These are phyloP conservation scores for Prosapia bicincta DNA, from an alignment of 2,888 invertebrate species.

Conservation along the genomic window DNA sequence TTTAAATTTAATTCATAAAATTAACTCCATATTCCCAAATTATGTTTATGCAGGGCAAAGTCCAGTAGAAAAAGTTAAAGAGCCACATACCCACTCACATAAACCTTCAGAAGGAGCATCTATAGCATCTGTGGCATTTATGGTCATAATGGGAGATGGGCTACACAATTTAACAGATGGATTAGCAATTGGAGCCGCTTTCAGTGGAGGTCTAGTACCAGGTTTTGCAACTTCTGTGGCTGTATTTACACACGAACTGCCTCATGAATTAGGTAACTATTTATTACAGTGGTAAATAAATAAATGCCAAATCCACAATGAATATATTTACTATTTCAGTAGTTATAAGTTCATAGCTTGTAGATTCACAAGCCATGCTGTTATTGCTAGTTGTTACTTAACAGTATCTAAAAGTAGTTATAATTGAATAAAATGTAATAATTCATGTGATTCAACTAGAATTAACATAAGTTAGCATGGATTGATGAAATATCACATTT, in stretches of 20 bases:
- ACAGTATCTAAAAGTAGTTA: no score
- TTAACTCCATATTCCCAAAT: not conserved
- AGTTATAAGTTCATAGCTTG: no score
- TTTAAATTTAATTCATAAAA: no score
- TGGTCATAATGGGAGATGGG: constrained; percentile 77
- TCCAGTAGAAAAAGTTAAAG: not conserved
- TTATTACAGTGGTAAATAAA: no score
- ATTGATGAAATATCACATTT: no score
- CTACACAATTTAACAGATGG: constrained; percentile 77
- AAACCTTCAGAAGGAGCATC: constrained; percentile 31
- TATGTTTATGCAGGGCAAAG: not conserved
- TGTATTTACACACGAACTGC: constrained; percentile 75
- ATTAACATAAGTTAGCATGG: no score
- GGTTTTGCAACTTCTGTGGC: constrained; percentile 75
- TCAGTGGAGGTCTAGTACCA: constrained; percentile 65
- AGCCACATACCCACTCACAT: not conserved
- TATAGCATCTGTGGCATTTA: constrained; percentile 62
- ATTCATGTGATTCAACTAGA: no score
- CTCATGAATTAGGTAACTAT: constrained; percentile 64
- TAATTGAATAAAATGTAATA: no score
- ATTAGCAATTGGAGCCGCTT: constrained; percentile 74
- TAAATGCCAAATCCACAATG: no score
- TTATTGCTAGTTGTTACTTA: no score
- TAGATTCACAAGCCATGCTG: no score
- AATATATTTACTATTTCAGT: no score